Base-by-base conservation (phyloP, 2,888 invertebrate genomes). In the Cerceris ruficornis region DNA sequence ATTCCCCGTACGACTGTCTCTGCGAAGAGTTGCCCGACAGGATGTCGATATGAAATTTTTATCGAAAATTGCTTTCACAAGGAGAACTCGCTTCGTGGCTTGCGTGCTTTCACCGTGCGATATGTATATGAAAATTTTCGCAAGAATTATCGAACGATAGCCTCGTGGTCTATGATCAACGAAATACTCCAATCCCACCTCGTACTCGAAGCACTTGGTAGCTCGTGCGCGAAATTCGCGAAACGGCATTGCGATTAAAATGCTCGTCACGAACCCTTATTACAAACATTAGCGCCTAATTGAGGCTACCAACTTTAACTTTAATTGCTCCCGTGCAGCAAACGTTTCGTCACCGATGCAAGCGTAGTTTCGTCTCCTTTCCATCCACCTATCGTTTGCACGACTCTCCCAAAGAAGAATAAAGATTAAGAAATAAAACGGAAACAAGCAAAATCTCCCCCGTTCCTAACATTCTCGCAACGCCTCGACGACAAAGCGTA, bases 241-340 rank as follows among this genome's bases (percentile, higher is more conserved):
- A 49, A 17, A 67, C 61, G 57, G 11, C 61, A 58, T 60, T 17
- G 70, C 74, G 75, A 82, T 83, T 83, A 83, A 77, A 83, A 70
- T 75, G 65, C 55, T 75, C 68, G 55, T 77, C 70, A 69, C 72
- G 76, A 77, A 80, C 76, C 62, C 71, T 80, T 82, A 77, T 83
- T 73, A 69, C 75, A 61, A 59, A 62, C 77, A 82, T 82, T 82
- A 77, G 61, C 74, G 76, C 55, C 72, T 80, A 83, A 83, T 83
- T 80, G 77, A 73, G 58, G 78, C 41, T 67, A 65, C 66, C 65
- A 57, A 68, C 78, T 80, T 75, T 78, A 58, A 59, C 55, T 55
- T 64, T 82, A 82, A 80, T 82, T 70, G 75, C 80, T 68, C 50
- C 41, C 52, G 59, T 46, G 62, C 54, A 9, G 46, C 58, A 71